A percentile compares a stretch with the other conserved stretches of the same genome.
These are phyloP conservation scores for Pomatostomus ruficeps DNA, from an alignment of 2,113 vertebrate genomes.

Conservation along the genomic window DNA sequence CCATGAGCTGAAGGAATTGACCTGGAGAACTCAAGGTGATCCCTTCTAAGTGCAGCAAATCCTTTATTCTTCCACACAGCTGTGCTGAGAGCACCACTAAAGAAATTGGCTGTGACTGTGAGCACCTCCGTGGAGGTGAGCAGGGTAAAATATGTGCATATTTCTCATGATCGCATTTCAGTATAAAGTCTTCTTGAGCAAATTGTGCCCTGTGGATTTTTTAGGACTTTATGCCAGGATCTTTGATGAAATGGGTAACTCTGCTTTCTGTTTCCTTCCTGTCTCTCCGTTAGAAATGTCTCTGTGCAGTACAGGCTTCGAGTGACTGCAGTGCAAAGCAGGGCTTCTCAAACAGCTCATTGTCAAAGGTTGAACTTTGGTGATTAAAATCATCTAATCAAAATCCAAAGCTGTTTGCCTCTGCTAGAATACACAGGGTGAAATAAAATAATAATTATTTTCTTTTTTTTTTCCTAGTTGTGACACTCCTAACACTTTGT, in stretches of 20 bases:
- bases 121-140: neutral
- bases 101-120: neutral
- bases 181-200: neutral
- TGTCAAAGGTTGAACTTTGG: conserved; percentile 46
- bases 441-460: neutral
- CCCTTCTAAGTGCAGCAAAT: neutral
- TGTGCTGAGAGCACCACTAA: neutral
- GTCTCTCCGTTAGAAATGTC: conserved; percentile 10
- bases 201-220: neutral
- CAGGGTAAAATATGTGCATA: neutral
- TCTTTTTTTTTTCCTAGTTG: neutral
- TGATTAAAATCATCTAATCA: conserved; percentile 39
- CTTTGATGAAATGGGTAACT: conserved; percentile 47
- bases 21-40: neutral
- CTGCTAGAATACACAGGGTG: neutral
- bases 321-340: conserved; percentile 23
- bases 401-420: conserved; percentile 53
- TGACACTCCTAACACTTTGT: neutral
- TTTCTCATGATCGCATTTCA: neutral
- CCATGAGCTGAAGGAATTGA: neutral
- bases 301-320: neutral
- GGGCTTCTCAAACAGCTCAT: conserved; percentile 38
- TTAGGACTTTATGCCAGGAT: neutral
- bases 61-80: neutral
- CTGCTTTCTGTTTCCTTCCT: conserved; percentile 17